phyloP scores from a whole-genome alignment of 2,797 vertebrate species.

The Cossypha heuglini region DNA sequence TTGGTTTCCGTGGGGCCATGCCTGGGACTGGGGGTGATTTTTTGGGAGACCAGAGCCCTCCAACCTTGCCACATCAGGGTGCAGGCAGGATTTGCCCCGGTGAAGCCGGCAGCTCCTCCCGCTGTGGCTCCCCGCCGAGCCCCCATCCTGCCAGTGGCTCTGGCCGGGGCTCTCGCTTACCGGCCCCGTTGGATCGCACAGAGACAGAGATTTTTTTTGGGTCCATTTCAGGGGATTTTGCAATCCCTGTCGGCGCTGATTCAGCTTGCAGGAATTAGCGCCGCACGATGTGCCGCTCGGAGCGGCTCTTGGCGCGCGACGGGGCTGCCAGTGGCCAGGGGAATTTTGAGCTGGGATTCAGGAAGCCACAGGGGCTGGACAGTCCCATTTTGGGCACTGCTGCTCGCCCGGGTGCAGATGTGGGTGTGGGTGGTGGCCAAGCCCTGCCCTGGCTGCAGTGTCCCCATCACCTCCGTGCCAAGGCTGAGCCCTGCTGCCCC shows the following conservation, averaged over 20 bases:
- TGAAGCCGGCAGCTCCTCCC: rapidly evolving
- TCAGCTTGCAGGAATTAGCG: slow-evolving; percentile 28
- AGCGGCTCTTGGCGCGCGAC: not conserved
- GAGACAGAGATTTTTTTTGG: not conserved
- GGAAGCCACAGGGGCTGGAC: not conserved
- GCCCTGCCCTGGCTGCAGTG: not conserved
- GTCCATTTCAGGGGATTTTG: slow-evolving; percentile 45
- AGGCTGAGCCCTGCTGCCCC: rapidly evolving
- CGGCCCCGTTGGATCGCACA: rapidly evolving
- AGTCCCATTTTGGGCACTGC: not conserved
- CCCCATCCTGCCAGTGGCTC: not conserved
- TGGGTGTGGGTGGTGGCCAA: not conserved
- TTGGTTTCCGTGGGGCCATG: not conserved
- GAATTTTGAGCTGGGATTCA: not conserved
- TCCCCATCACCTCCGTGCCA: rapidly evolving
- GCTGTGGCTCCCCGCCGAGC: rapidly evolving
- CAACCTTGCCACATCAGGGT: not conserved
- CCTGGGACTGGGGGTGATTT: not conserved
- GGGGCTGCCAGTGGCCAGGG: not conserved
- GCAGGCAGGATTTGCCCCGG: not conserved
- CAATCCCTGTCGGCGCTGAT: slow-evolving; percentile 39
- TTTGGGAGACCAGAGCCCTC: not conserved
- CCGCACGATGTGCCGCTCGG: not conserved
- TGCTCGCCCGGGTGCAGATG: rapidly evolving
- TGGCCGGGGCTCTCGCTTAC: not conserved